Conservation (phyloP, 2,888 invertebrate genomes). For the Choreutis nemorana region DNA sequence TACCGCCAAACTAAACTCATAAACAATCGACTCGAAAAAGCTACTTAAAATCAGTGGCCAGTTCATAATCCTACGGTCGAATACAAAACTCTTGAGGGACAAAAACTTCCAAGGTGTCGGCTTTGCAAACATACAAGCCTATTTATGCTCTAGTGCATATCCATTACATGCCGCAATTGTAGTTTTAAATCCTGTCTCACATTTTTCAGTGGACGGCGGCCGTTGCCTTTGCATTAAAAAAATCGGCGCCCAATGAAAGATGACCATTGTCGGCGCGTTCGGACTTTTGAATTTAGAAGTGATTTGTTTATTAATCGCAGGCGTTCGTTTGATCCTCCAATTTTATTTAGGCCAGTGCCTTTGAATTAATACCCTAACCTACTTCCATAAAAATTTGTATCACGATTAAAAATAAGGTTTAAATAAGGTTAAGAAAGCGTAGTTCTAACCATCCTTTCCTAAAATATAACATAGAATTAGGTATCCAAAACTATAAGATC, state of each 20-base stretch:
- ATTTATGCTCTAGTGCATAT: conserved; percentile 61
- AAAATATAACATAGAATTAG: too few species aligned
- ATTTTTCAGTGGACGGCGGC: conserved; percentile 26
- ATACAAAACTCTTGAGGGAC: conserved; percentile 18
- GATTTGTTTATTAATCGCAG: conserved; percentile 16
- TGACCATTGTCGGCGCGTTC: conserved; percentile 29
- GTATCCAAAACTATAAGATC: too few species aligned
- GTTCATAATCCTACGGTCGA: conserved; percentile 12
- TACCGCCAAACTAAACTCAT: too few species aligned
- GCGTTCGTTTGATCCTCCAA: too few species aligned
- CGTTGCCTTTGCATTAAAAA: conserved; percentile 19
- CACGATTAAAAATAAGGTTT: too few species aligned
- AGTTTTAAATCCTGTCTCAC: conserved; percentile 32
- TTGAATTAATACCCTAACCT: too few species aligned
- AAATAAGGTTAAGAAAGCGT: too few species aligned
- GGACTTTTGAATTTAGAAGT: conserved; percentile 12
- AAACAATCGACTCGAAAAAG: conserved; percentile 7
- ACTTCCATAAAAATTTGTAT: too few species aligned
- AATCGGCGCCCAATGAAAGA: conserved; percentile 17
- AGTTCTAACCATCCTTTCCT: too few species aligned
- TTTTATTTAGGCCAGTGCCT: too few species aligned
- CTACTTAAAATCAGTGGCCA: conserved; percentile 15
- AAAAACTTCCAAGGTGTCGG: conserved; percentile 31
- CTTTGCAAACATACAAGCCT: conserved; percentile 31
- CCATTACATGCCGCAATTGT: conserved; percentile 49